These are phyloP conservation scores for Lithophane leautieri DNA, from an alignment of 2,888 invertebrate species.

Conservation along the genomic window DNA sequence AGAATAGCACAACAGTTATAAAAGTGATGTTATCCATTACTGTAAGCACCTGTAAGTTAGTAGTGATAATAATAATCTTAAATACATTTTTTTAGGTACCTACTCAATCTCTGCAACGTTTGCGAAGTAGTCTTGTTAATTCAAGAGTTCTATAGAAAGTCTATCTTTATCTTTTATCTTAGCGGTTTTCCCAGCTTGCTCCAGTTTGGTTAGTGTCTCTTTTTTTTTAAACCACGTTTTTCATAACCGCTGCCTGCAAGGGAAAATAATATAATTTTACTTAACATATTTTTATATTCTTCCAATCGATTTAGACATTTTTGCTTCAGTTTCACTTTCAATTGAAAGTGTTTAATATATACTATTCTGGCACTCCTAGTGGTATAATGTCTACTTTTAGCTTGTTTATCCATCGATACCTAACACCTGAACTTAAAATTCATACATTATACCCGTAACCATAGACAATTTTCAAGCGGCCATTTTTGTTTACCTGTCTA, in stretches of 20 bases:
- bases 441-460: too few species aligned
- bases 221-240: conserved; percentile 6
- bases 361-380: not conserved
- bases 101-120: not conserved
- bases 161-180: conserved; percentile 3
- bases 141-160: conserved; percentile 30
- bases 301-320: not conserved
- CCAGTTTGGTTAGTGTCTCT: not conserved
- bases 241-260: not conserved
- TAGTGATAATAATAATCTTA: not conserved
- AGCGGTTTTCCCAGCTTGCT: not conserved
- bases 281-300: not conserved
- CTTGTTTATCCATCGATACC: not conserved
- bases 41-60: not conserved
- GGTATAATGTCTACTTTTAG: not conserved
- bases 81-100: too few species aligned
- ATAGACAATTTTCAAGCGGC: too few species aligned
- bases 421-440: too few species aligned
- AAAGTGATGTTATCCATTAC: not conserved
- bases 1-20: too few species aligned
- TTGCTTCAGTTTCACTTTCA: not conserved
- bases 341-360: not conserved
- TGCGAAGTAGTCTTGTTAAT: conserved; percentile 19
- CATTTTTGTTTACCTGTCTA: too few species aligned
- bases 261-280: not conserved